A percentile compares a stretch with the other conserved stretches of the same genome.
phyloP scores from a whole-genome alignment of 2,797 vertebrate species.

The Aulostomus chinensis region DNA sequence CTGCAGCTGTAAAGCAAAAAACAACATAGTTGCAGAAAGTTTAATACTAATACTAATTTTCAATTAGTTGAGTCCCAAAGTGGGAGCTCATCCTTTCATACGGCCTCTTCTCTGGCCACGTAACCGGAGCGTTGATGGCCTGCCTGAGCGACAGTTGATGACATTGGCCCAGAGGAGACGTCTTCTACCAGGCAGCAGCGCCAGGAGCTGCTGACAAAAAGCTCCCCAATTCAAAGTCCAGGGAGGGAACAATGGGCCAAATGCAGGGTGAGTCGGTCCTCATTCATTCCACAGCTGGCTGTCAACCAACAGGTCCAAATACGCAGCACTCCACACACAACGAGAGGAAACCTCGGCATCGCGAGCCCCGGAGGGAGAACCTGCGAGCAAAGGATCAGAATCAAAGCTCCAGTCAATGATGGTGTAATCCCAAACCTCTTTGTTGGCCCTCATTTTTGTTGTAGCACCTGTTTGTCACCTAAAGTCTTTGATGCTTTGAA shows the following conservation, averaged over 20 bases:
- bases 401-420: constrained; percentile 10
- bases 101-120: too few species aligned
- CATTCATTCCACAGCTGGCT: constrained; percentile 70
- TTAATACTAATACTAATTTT: too few species aligned
- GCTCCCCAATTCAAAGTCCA: constrained; percentile 46
- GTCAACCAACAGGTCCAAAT: constrained; percentile 53
- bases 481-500: constrained; percentile 38
- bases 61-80: too few species aligned
- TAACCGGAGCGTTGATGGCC: too few species aligned
- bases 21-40: constrained; percentile 33
- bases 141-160: constrained; percentile 60
- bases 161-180: constrained; percentile 53
- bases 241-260: constrained; percentile 59
- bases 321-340: constrained; percentile 29
- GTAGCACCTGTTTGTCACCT: constrained; percentile 50
- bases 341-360: constrained; percentile 11
- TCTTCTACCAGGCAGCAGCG: constrained; percentile 55
- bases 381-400: constrained; percentile 35
- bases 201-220: constrained; percentile 65
- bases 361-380: constrained; percentile 2
- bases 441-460: constrained; percentile 38
- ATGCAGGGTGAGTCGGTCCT: constrained; percentile 44
- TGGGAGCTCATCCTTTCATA: too few species aligned
- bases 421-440: constrained; percentile 32
- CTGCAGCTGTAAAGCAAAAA: too few species aligned